Conservation (phyloP, 2,888 invertebrate species). For the Diarsia brunnea region DNA sequence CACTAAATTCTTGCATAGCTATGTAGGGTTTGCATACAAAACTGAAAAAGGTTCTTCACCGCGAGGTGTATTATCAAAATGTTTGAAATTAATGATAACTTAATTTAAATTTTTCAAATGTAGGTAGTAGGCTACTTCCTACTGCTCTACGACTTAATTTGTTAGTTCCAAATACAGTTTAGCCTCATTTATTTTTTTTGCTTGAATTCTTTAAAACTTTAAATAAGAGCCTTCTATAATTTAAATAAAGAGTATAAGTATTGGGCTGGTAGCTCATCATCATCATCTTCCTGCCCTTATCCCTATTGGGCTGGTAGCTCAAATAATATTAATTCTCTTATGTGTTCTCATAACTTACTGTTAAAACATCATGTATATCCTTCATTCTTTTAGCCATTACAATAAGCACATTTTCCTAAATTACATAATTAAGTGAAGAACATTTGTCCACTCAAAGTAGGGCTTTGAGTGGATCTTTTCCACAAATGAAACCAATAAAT, state of each 20-base stretch:
- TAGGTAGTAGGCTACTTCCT: neutral
- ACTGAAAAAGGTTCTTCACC: neutral
- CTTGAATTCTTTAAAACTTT: neutral
- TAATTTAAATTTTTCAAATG: neutral
- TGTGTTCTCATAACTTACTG: neutral
- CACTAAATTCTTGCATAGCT: slow-evolving; percentile 5
- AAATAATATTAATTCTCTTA: neutral
- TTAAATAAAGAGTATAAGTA: neutral
- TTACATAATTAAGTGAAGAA: neutral
- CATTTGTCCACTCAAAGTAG: neutral
- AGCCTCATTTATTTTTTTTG: neutral
- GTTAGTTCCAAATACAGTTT: neutral
- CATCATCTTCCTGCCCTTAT: no score
- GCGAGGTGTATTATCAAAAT: neutral
- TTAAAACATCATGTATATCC: neutral
- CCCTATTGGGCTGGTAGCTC: neutral
- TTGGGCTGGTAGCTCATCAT: no score
- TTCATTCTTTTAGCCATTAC: neutral
- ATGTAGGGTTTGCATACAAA: slow-evolving; percentile 15
- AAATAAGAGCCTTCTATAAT: neutral
- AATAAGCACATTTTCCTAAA: neutral
- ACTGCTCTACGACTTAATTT: neutral
- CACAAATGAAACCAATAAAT: neutral
- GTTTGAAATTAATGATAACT: no score
- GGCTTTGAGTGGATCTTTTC: neutral